Conservation (phyloP, 2,888 invertebrate genomes). For the Aricia artaxerxes region DNA sequence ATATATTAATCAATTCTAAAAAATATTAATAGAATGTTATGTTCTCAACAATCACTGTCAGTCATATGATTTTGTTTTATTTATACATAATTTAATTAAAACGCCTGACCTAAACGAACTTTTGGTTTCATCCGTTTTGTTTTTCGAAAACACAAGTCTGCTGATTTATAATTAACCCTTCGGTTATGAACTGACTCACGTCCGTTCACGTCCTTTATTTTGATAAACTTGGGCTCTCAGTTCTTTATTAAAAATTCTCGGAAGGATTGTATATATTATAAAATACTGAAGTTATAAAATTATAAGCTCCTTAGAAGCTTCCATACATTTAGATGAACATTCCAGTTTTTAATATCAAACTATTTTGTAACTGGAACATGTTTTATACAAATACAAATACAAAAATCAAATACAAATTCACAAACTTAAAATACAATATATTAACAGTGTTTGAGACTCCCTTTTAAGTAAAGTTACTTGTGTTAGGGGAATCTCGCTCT, state of each 20-base stretch:
- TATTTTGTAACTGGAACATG: background rate
- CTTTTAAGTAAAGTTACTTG: too few relatives aligned
- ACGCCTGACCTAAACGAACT: background rate
- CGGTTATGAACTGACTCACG: constrained; percentile 23
- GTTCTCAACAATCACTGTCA: background rate
- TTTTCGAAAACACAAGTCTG: background rate
- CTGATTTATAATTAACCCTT: constrained; percentile 24
- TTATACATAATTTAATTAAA: background rate
- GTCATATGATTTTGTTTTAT: background rate
- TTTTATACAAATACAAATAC: too few relatives aligned
- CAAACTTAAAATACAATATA: too few relatives aligned
- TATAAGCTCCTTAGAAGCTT: background rate
- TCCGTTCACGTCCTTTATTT: constrained; percentile 21
- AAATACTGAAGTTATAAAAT: background rate
- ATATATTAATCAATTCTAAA: too few relatives aligned
- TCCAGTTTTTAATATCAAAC: background rate
- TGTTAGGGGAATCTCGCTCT: too few relatives aligned
- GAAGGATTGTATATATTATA: constrained; percentile 14
- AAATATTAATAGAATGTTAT: too few relatives aligned
- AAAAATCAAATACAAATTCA: too few relatives aligned
- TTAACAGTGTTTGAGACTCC: too few relatives aligned
- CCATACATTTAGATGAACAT: background rate
- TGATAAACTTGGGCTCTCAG: constrained; percentile 3
- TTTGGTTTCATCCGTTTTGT: constrained; percentile 13
- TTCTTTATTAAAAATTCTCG: constrained; percentile 26